These are phyloP conservation scores for Andrena bucephala DNA, from an alignment of 2,888 invertebrate genomes.

Conservation along the genomic window DNA sequence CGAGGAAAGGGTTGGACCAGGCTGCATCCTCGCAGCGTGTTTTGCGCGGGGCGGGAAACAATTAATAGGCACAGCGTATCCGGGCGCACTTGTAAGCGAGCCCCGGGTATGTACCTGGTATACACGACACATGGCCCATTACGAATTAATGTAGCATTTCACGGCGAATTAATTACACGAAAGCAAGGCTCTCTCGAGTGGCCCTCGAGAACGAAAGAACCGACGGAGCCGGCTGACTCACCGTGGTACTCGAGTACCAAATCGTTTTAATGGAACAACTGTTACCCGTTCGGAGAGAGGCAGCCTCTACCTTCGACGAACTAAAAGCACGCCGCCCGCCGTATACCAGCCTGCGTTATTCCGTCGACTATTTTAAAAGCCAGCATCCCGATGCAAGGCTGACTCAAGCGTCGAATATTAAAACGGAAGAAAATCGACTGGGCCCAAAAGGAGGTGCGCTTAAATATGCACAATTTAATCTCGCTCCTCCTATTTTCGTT, in stretches of 20 bases:
- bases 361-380: slow-evolving; percentile 51
- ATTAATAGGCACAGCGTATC: slow-evolving; percentile 69
- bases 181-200: slow-evolving; percentile 76
- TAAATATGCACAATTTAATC: slow-evolving; percentile 15
- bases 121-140: slow-evolving; percentile 79
- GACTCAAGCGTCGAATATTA: slow-evolving; percentile 29
- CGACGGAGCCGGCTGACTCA: slow-evolving; percentile 70
- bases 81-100: slow-evolving; percentile 60
- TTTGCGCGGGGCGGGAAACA: slow-evolving; percentile 68
- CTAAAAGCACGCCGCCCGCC: slow-evolving; percentile 38
- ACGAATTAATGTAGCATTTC: slow-evolving; percentile 82
- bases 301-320: slow-evolving; percentile 49
- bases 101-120: slow-evolving; percentile 69
- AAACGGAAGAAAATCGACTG: slow-evolving; percentile 27
- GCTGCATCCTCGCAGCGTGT: slow-evolving; percentile 37
- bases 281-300: slow-evolving; percentile 73
- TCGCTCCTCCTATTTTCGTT: neutral
- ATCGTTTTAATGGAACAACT: slow-evolving; percentile 82
- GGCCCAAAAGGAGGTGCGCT: slow-evolving; percentile 13
- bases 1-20: slow-evolving; percentile 18
- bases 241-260: slow-evolving; percentile 78
- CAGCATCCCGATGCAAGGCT: neutral
- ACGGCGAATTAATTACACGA: slow-evolving; percentile 83
- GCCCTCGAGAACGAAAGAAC: slow-evolving; percentile 71
- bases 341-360: slow-evolving; percentile 23